Evolutionary conservation across 2,797 vertebrate genomes (phyloP).

Genomic region (Urophycis tenuis): DNA sequence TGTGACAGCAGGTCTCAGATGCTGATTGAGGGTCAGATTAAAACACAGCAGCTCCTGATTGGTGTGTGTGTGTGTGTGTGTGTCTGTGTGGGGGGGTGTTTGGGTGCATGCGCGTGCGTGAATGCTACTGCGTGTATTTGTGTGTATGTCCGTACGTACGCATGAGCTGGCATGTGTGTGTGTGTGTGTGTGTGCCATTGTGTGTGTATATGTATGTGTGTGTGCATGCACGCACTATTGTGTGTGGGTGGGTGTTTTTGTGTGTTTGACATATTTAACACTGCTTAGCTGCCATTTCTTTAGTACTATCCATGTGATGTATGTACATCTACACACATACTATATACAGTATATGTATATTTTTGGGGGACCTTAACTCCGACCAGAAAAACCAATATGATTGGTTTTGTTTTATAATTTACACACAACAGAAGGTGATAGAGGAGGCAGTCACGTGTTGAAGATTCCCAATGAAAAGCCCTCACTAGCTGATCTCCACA

Average conservation of each 20-base stretch:
- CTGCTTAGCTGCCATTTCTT: background rate
- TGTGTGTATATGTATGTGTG: background rate
- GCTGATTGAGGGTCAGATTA: constrained; percentile 36
- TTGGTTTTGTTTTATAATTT: no score
- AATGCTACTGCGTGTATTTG: background rate
- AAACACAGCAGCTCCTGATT: constrained; percentile 15
- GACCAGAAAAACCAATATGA: no score
- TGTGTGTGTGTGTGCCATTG: constrained; percentile 1
- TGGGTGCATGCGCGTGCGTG: background rate
- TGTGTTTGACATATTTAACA: background rate
- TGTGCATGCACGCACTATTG: background rate
- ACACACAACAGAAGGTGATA: no score
- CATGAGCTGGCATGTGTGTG: no score
- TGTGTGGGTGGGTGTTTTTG: background rate
- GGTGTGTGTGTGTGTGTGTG: background rate
- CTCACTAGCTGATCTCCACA: no score
- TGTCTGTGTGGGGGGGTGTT: background rate
- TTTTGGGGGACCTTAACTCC: no score
- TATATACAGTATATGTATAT: background rate
- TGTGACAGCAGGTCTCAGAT: constrained; percentile 27
- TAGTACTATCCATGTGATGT: background rate
- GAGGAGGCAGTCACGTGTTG: no score
- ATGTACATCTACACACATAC: background rate
- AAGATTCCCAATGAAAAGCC: no score
- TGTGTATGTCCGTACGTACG: no score